Evolutionary conservation across 2,888 invertebrate genomes (phyloP), one percentile per base, ranked within the genome.

Genomic region (Zonitis immaculata): DNA sequence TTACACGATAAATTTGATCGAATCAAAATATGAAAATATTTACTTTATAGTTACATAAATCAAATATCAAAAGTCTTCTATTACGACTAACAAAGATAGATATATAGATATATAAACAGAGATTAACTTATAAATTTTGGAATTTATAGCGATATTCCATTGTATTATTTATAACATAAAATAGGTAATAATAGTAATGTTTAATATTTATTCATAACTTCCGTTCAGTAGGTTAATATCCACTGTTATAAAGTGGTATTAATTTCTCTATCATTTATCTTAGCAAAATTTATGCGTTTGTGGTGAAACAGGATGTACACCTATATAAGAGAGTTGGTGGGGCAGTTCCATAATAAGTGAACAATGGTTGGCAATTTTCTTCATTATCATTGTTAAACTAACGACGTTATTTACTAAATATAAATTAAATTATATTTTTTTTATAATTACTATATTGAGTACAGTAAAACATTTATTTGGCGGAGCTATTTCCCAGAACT

Each of bases 131-230:
- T 30, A 6, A 20, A 39, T 4, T 11, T 11, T 12, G 5, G n/a
- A 3, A 12, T 1, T 28, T 27, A 8, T 2, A 7, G 8, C 8
- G 16, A 18, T 39, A 39, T 11, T 39, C 8, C 20, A 39, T 39
- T 18, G 11, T 20, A 39, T 39, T 18, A 20, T 22, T 3, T 26
- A 7, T 6, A 20, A 39, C 20, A 11, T n/a, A 20, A 20, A 5
- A 18, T 39, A n/a, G n/a, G n/a, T n/a, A n/a, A 39, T 5, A 20
- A 3, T 39, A 1, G 50, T 46, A 47, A 44, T 51, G 51, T 25
- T 39, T 44, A 49, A 51, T 51, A 55, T 55, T 55, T 51, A 55
- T 51, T 46, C 51, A 47, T 22, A 51, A 46, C 32, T 55, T 55
- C 55, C 55, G 55, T 50, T 51, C 39, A 18, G 11, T 18, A 9